A percentile compares a stretch with the other conserved stretches of the same genome.
These are phyloP conservation scores for Pseudococcus longispinus DNA, from an alignment of 2,888 invertebrate species.

Conservation along the genomic window DNA sequence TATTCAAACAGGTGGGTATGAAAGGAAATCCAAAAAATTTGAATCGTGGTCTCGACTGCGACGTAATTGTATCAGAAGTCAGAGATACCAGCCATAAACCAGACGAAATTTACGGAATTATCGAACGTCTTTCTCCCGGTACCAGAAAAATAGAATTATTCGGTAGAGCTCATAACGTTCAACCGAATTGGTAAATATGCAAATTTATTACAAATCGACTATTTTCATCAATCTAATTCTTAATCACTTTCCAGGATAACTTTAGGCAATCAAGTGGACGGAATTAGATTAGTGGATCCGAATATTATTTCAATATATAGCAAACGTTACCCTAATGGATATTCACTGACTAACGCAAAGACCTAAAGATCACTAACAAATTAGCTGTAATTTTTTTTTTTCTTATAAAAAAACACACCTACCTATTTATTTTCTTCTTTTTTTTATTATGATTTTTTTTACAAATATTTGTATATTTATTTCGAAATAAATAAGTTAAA, in stretches of 20 bases:
- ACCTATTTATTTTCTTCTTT: neutral
- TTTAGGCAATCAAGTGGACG: conserved; percentile 95
- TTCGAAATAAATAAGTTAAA: conserved; percentile 4
- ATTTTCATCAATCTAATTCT: neutral
- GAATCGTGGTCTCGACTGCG: conserved; percentile 93
- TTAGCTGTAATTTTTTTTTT: neutral
- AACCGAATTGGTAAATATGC: conserved; percentile 85
- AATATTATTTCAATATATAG: conserved; percentile 88
- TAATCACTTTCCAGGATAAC: conserved; percentile 71
- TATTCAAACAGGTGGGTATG: conserved; percentile 76
- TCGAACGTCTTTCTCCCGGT: conserved; percentile 94
- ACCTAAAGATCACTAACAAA: conserved; percentile 34
- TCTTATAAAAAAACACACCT: neutral
- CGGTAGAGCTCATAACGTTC: conserved; percentile 95
- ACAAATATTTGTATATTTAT: conserved; percentile 24
- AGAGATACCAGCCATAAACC: conserved; percentile 98
- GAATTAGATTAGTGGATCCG: conserved; percentile 90
- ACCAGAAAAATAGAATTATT: conserved; percentile 97
- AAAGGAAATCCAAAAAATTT: conserved; percentile 91
- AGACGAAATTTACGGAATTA: conserved; percentile 97
- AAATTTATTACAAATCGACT: neutral
- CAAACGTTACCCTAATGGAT: conserved; percentile 91
- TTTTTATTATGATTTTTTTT: conserved; percentile 1
- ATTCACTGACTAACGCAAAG: conserved; percentile 67
- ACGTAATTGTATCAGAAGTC: conserved; percentile 98